Evolutionary conservation across 2,113 vertebrate genomes (phyloP), one percentile per base, ranked within the genome.

Genomic region (Podocnemis expansa): DNA sequence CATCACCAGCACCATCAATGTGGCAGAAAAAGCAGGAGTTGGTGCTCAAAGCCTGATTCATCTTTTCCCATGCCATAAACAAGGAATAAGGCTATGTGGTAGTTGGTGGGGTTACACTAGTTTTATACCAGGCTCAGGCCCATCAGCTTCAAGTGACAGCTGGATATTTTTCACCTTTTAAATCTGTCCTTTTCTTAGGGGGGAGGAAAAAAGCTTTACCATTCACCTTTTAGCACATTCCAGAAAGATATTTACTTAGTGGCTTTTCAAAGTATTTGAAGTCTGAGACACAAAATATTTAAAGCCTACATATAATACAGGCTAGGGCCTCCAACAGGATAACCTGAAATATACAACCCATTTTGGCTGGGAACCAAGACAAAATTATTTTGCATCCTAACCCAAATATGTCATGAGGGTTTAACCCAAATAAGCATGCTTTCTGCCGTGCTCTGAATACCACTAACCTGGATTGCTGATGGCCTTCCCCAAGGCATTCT

Each of bases 321-420:
- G 34, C 63, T 21, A 67, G 34, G 34, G 31, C 63, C 34, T 16
- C 60, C 31, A 17, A 81, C 78, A 25, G 52, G 83, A 91, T 67
- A 52, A 82, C 88, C 54, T 93, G 84, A 78, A 96, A 86, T 75
- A 80, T 3, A 51, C 43, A 95, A 86, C 17, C 58, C 41, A 43
- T 60, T 88, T 34, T 91, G 96, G 93, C 85, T 91, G 79, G 55
- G 56, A 95, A 94, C 55, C 75, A 93, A 95, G 34, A 17, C 79
- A 80, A 90, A 80, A 45, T 4, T 14, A 89, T 21, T 31, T 41
- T 56, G 82, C 75, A n/a, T 10, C 56, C 56, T 52, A 90, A 60
- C 51, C 60, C 80, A 82, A 31, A 51, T 4, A 1, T 41, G 80
- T 41, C 31, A 60, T 10, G 58, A 79, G 51, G 22, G 14, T 25